phyloP scores from a whole-genome alignment of 2,888 invertebrate species.

The Uloborus plumipes region DNA sequence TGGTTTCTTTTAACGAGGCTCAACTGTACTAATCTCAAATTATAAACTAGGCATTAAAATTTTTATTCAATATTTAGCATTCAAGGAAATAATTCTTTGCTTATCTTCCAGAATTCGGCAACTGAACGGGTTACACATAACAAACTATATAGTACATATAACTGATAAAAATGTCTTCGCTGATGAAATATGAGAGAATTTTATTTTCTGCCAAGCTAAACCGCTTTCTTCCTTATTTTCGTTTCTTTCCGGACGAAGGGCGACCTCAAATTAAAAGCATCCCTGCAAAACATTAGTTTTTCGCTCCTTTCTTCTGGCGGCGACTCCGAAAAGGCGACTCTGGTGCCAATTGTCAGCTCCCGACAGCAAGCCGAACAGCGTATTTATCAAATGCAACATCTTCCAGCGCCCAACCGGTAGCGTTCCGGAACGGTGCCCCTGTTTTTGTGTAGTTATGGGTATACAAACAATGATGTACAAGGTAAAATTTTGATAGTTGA shows the following conservation, averaged over 20 bases:
- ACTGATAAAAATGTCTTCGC: too few species aligned
- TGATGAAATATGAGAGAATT: too few species aligned
- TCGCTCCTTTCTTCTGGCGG: neutral
- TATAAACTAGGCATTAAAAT: too few species aligned
- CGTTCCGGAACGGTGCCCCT: conserved; percentile 13
- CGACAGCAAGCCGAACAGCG: conserved; percentile 13
- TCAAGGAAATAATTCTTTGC: too few species aligned
- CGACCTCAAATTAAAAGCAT: conserved; percentile 13
- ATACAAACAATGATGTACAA: conserved; percentile 4
- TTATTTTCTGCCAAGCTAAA: too few species aligned
- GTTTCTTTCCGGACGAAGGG: conserved; percentile 10
- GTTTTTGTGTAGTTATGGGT: neutral
- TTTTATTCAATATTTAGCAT: too few species aligned
- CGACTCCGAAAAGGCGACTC: neutral
- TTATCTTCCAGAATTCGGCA: too few species aligned
- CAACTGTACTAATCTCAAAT: too few species aligned
- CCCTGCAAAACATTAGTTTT: conserved; percentile 12
- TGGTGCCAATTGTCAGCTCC: neutral
- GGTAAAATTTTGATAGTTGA: neutral
- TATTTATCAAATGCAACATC: conserved; percentile 6
- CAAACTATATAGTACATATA: too few species aligned
- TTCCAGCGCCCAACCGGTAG: neutral
- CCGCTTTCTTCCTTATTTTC: too few species aligned
- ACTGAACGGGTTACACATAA: too few species aligned
- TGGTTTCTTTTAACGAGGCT: too few species aligned